phyloP scores from a whole-genome alignment of 2,797 vertebrate genomes.

The Poecilia gillii region DNA sequence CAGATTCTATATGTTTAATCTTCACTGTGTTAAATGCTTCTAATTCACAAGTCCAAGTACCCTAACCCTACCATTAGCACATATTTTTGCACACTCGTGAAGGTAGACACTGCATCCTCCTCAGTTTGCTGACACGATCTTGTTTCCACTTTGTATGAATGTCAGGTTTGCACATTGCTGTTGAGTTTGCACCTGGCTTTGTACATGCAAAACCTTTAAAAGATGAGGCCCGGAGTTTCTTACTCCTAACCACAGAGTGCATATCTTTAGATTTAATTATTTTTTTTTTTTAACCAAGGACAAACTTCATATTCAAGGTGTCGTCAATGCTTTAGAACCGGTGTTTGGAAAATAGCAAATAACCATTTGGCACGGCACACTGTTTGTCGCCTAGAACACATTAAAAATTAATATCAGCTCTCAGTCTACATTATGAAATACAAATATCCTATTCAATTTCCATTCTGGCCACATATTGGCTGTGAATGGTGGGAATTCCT shows the following conservation, averaged over 20 bases:
- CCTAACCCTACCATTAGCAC: no score
- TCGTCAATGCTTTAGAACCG: conserved; percentile 17
- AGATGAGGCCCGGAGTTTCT: neutral
- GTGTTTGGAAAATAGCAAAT: conserved; percentile 36
- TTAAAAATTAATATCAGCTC: conserved; percentile 53
- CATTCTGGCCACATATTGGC: conserved; percentile 44
- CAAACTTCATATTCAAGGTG: conserved; percentile 20
- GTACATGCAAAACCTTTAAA: no score
- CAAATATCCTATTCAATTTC: conserved; percentile 52
- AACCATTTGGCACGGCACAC: conserved; percentile 23
- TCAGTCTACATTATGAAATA: conserved; percentile 33
- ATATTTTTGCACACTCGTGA: no score
- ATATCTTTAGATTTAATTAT: conserved; percentile 6
- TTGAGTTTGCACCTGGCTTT: neutral
- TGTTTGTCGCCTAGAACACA: conserved; percentile 31
- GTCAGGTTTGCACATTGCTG: no score
- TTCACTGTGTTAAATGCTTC: neutral
- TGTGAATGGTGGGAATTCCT: conserved; percentile 29
- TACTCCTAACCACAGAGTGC: conserved; percentile 5
- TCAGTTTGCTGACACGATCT: no score
- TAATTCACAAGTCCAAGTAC: neutral
- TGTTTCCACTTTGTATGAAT: no score
- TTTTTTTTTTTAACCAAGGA: neutral
- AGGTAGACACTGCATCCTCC: no score
- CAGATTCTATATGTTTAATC: neutral